These are phyloP conservation scores for Syrista parreyssii DNA, from an alignment of 2,888 invertebrate genomes.

Conservation along the genomic window DNA sequence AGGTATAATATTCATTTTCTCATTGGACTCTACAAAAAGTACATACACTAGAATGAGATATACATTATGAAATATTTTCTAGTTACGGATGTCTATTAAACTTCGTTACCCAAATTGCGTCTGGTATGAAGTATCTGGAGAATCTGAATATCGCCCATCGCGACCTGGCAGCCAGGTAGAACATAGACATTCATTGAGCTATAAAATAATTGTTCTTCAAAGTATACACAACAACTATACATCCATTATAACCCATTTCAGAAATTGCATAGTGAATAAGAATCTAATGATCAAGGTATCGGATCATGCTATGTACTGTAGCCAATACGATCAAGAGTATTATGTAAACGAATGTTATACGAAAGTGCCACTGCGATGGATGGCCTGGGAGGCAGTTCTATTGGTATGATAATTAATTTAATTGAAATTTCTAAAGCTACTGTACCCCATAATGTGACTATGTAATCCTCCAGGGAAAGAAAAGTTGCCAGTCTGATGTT, in stretches of 20 bases:
- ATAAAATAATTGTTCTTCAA: background rate
- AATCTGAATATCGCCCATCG: conserved; percentile 89
- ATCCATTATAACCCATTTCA: conserved; percentile 57
- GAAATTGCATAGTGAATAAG: conserved; percentile 89
- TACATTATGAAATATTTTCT: conserved; percentile 56
- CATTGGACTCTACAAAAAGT: background rate
- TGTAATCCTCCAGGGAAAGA: conserved; percentile 77
- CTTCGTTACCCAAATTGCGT: conserved; percentile 89
- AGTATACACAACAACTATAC: background rate
- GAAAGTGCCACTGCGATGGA: conserved; percentile 89
- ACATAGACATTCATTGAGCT: background rate
- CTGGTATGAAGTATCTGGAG: conserved; percentile 94
- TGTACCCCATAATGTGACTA: background rate
- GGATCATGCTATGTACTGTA: conserved; percentile 88
- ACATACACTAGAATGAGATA: background rate
- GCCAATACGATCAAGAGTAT: conserved; percentile 83
- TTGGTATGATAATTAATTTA: conserved; percentile 70
- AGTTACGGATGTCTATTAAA: conserved; percentile 87
- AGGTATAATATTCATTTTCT: conserved; percentile 37
- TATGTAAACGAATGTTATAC: conserved; percentile 86
- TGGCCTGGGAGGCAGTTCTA: conserved; percentile 91
- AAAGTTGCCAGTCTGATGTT: conserved; percentile 88
- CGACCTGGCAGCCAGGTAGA: conserved; percentile 86
- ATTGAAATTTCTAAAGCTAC: background rate
- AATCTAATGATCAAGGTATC: conserved; percentile 83